Base-by-base conservation (phyloP, 2,888 invertebrate genomes). In the Apotomis turbidana region DNA sequence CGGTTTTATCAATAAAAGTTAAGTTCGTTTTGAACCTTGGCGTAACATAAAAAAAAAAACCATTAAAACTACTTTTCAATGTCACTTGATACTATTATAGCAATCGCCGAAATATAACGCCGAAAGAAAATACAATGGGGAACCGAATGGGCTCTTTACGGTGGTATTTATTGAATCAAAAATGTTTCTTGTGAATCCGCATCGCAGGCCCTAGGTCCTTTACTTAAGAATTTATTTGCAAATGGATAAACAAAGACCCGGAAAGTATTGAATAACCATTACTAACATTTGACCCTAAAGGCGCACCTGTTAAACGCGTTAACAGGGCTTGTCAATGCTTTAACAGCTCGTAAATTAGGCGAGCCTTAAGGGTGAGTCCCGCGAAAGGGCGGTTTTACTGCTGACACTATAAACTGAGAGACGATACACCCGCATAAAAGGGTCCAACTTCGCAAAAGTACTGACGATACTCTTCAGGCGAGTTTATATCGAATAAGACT, bases 301-400 rank as follows among this genome's bases (percentile, higher is more conserved):
- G 77, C 78, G 78, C 85, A 86, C 85, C 87, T 86, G 85, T 77
- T 78, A 75, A 70, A 76, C 70, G 80, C 80, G 85, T 83, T 84
- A 83, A 82, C 80, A 80, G 78, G 76, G 78, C 81, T 77, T 79
- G 81, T 80, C 85, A 80, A 83, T 80, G 83, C 85, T 83, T 86
- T 85, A 86, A 87, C 82, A 76, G 74, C 81, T 74, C 79, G 83
- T 83, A 86, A 85, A 87, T 87, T 87, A 83, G 84, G 85, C 85
- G 79, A 80, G 81, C 81, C 81, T 78, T 76, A 81, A 83, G 83
- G 81, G 82, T 83, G 83, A 80, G 80, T 6, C 78, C 76, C 77
- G 58, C 41, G 59, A 69, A 49, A 49, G 67, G 60, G 46, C 55
- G 57, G 68, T 68, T 72, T 72, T 72, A 72, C 63, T 72, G 72